Base-by-base conservation (phyloP, 2,888 invertebrate genomes). In the Drosophila koepferae region DNA sequence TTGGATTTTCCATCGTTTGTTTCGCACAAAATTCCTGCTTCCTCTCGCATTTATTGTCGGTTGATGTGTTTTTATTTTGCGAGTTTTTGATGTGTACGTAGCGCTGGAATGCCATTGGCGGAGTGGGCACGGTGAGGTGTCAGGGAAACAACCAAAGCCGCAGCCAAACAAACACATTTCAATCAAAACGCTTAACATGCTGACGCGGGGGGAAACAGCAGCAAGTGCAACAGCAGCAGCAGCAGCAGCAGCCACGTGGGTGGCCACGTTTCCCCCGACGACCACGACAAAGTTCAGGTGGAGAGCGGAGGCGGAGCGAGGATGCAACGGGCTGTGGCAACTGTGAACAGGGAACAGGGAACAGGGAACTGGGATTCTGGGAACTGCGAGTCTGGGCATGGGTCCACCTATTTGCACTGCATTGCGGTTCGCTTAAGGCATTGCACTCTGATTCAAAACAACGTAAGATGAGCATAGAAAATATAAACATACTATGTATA, bases 141-240 rank as follows among this genome's bases (percentile, higher is more conserved):
- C 12, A 41, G 31, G 41, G 43, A 53, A 74, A 49, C 74, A 66
- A 70, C 55, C 54, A 74, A 77, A 86, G 79, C 77, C 83, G 75
- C 83, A 83, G 81, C 74, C 80, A 77, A 86, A 83, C 84, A 86
- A 89, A 86, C 89, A 86, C 86, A 89, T 89, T 86, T 86, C 86
- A 86, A 89, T 89, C 89, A 84, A 82, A 89, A 77, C 74, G 81
- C 66, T 73, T 74, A 80, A 82, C 86, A 73, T 77, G 67, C 69
- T 68, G 76, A 73, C 76, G 28, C 28, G 28, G 81, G 63, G 75
- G 38, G 40, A 16, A 79, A 56, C 61, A 70, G 53, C 44, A 66
- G 70, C 69, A 78, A 77, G 69, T 65, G 74, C 74, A 70, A 31
- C 56, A 28, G 6, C 28, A 28, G 28, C 53, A 44, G 28, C 53